phyloP scores from a whole-genome alignment of 2,113 vertebrate species.

The Zosterops hypoxanthus region DNA sequence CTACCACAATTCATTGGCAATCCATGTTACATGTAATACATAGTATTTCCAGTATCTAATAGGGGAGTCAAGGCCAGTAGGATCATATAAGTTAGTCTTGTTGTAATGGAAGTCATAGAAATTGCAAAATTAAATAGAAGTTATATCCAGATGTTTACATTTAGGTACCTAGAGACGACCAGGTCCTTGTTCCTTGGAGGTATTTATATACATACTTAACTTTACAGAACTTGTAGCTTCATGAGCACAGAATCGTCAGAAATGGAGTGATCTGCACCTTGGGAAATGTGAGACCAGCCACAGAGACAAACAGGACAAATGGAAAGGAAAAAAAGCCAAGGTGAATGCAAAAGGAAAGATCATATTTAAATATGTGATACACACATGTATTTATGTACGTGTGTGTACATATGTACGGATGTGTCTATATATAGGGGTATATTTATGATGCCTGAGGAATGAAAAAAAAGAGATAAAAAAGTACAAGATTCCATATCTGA shows the following conservation, averaged over 20 bases:
- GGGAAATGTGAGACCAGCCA: neutral
- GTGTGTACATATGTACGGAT: neutral
- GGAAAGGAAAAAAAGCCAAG: neutral
- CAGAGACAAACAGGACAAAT: neutral
- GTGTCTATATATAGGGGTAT: neutral
- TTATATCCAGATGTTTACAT: neutral
- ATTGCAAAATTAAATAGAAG: neutral
- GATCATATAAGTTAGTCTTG: neutral
- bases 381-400: fast-evolving
- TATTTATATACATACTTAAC: neutral
- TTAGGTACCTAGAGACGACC: neutral
- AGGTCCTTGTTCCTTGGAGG: neutral
- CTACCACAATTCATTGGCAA: neutral
- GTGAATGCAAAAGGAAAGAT: neutral
- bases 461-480: neutral
- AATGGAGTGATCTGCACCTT: neutral
- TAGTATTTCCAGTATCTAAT: neutral
- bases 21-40: neutral
- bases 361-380: neutral
- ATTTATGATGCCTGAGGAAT: neutral
- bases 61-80: neutral
- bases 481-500: neutral
- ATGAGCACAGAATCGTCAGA: neutral
- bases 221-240: neutral
- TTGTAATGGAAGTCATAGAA: neutral